Conservation (phyloP, 2,888 invertebrate species). For the Thyatira batis region DNA sequence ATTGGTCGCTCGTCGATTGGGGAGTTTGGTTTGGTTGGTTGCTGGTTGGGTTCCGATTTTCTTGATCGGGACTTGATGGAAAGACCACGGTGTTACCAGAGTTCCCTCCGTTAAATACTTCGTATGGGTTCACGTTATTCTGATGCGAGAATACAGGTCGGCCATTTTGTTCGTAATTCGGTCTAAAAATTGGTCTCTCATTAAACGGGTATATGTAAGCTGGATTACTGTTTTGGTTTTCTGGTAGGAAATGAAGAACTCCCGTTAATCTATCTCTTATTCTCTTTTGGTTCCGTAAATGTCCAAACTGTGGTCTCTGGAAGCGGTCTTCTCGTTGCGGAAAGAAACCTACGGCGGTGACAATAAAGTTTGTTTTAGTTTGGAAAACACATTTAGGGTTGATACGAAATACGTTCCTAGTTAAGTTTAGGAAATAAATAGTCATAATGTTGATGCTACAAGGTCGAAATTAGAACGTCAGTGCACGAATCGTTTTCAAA, state of each 20-base stretch:
- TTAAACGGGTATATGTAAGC: conserved; percentile 25
- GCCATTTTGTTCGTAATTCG: conserved; percentile 23
- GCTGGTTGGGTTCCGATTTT: background rate
- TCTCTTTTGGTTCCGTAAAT: conserved; percentile 32
- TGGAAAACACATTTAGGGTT: background rate
- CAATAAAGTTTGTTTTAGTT: background rate
- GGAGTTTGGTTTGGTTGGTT: background rate
- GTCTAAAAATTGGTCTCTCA: conserved; percentile 25
- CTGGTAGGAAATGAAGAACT: conserved; percentile 32
- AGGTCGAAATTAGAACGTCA: no score
- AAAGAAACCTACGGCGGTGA: conserved; percentile 46
- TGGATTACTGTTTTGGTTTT: conserved; percentile 24
- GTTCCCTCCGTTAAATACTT: conserved; percentile 4
- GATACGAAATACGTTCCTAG: no score
- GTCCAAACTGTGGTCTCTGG: conserved; percentile 28
- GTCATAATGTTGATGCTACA: no score
- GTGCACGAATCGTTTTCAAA: no score
- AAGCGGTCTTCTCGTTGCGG: conserved; percentile 41
- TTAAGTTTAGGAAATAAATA: no score
- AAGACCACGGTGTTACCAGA: conserved; percentile 6
- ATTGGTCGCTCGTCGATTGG: background rate
- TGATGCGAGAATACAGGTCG: conserved; percentile 7
- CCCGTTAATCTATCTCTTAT: conserved; percentile 36
- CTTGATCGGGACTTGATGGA: conserved; percentile 8
- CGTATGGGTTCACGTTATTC: background rate